These are phyloP conservation scores for Poecilobothrus nobilitatus DNA, from an alignment of 2,888 invertebrate genomes.

Conservation along the genomic window DNA sequence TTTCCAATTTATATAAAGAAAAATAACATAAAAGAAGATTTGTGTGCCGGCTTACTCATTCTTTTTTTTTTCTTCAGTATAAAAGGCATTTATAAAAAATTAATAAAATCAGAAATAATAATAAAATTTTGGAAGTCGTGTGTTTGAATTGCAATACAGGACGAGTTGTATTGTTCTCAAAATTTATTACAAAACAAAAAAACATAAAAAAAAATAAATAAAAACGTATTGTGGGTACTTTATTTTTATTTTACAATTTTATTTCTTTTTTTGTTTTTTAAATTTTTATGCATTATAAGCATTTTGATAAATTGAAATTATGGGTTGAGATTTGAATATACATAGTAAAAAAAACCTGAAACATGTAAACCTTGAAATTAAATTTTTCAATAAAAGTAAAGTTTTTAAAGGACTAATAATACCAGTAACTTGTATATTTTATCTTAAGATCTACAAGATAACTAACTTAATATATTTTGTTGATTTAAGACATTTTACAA, in stretches of 20 bases:
- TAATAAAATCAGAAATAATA: not conserved
- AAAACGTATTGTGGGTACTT: not conserved
- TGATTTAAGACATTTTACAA: no score
- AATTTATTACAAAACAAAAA: not conserved
- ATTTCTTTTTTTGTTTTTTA: not conserved
- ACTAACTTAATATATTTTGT: no score
- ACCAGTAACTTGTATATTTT: no score
- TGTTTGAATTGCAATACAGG: not conserved
- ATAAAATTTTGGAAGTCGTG: not conserved
- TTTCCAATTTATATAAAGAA: no score
- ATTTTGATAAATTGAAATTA: constrained; percentile 3
- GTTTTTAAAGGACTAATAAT: no score
- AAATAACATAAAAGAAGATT: not conserved
- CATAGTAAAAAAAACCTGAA: no score
- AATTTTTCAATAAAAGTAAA: no score
- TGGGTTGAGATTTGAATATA: not conserved
- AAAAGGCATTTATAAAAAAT: not conserved
- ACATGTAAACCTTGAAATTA: no score
- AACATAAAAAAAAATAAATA: not conserved
- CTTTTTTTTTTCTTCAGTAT: not conserved
- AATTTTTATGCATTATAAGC: not conserved
- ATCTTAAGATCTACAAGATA: no score
- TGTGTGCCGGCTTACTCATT: not conserved
- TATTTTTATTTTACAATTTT: not conserved
- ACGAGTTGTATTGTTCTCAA: not conserved